Conservation (phyloP, 2,888 invertebrate genomes). For the Temnothorax ravouxi region DNA sequence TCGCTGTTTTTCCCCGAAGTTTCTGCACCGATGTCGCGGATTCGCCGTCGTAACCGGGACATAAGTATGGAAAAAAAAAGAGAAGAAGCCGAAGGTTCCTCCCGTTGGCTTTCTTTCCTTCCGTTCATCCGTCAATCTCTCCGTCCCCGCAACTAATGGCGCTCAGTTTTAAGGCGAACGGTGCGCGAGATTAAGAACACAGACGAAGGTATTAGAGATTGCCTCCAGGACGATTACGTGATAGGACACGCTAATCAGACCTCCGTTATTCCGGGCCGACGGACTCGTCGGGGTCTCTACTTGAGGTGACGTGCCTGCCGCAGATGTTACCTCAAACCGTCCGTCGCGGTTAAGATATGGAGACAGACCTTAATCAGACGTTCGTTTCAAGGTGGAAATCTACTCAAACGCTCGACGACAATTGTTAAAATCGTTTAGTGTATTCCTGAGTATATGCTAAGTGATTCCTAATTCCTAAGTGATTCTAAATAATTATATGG, state of each 20-base stretch:
- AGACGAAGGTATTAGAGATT: slow-evolving; percentile 65
- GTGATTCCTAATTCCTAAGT: neutral
- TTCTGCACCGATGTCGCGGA: slow-evolving; percentile 37
- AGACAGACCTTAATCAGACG: slow-evolving; percentile 35
- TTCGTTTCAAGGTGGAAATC: slow-evolving; percentile 21
- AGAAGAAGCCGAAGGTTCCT: neutral
- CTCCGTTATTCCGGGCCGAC: slow-evolving; percentile 68
- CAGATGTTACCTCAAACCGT: slow-evolving; percentile 37
- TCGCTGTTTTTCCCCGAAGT: slow-evolving; percentile 19
- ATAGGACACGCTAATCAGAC: slow-evolving; percentile 74
- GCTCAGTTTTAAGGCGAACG: slow-evolving; percentile 57
- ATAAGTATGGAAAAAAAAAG: slow-evolving; percentile 58
- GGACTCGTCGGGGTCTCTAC: slow-evolving; percentile 50
- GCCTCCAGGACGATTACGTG: slow-evolving; percentile 71
- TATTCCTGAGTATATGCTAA: neutral
- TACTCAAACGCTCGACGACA: slow-evolving; percentile 24
- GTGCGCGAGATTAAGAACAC: slow-evolving; percentile 62
- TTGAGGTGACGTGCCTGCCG: slow-evolving; percentile 40
- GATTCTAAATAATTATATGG: slow-evolving; percentile 9
- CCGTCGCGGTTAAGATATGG: slow-evolving; percentile 40
- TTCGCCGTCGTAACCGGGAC: slow-evolving; percentile 53
- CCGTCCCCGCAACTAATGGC: slow-evolving; percentile 57
- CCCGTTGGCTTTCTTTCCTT: slow-evolving; percentile 34
- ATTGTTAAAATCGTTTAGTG: slow-evolving; percentile 4
- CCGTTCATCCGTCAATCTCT: slow-evolving; percentile 45